Evolutionary conservation across 2,797 vertebrate species (phyloP).

Genomic region (Darevskia mixta): DNA sequence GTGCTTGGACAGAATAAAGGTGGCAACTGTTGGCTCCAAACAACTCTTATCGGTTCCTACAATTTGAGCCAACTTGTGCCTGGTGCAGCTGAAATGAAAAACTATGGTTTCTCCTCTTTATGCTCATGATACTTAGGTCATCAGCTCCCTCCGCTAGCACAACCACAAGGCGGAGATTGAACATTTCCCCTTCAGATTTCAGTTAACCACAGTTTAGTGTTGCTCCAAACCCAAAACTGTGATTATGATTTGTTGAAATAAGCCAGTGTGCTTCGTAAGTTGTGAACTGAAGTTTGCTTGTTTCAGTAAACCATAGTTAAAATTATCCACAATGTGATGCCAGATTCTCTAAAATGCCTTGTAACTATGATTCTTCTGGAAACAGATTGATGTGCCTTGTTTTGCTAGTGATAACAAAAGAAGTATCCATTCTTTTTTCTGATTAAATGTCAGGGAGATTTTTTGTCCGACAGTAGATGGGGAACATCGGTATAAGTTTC

Average conservation of each 20-base stretch:
- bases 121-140: no score
- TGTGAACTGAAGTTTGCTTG: background rate
- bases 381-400: background rate
- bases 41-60: background rate
- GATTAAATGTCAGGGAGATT: background rate
- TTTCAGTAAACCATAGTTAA: background rate
- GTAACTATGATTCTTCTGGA: background rate
- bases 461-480: background rate
- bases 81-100: background rate
- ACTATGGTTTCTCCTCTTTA: background rate
- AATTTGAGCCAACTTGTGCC: background rate
- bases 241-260: background rate
- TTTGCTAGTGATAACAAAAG: background rate
- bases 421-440: background rate
- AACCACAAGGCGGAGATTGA: background rate
- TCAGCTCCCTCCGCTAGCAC: background rate
- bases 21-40: background rate
- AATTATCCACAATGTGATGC: background rate
- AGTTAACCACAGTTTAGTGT: background rate
- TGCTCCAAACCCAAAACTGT: background rate
- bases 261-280: no score
- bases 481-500: background rate
- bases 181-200: background rate
- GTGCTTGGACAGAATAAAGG: background rate
- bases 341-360: background rate